Conservation (phyloP, 2,797 vertebrate genomes). For the Chloroceryle inda region DNA sequence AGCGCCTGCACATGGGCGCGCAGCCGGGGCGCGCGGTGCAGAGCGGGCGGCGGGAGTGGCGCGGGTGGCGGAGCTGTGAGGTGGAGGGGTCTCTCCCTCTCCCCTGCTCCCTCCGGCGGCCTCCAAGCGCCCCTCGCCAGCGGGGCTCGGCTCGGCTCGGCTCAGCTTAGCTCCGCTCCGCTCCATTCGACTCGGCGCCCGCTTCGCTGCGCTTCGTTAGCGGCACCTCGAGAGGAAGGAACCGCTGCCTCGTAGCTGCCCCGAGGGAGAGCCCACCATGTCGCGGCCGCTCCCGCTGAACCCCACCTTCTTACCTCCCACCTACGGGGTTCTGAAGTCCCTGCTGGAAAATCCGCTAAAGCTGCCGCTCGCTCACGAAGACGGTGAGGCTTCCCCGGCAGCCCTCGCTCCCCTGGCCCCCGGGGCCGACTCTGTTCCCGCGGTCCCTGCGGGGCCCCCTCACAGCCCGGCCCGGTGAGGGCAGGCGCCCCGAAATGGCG, state of each 20-base stretch:
- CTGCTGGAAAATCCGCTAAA: constrained; percentile 97
- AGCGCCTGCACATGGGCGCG: constrained; percentile 82
- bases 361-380: constrained; percentile 92
- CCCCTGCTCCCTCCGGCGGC: neutral
- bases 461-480: neutral
- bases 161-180: too few relatives aligned
- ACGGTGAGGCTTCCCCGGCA: constrained; percentile 84
- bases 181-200: too few relatives aligned
- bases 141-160: neutral
- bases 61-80: neutral
- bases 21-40: constrained; percentile 54
- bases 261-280: constrained; percentile 82
- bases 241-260: constrained; percentile 16
- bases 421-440: too few relatives aligned
- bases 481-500: neutral
- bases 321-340: constrained; percentile 95
- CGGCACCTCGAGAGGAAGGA: neutral
- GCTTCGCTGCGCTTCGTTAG: neutral
- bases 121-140: neutral
- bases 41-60: neutral
- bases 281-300: constrained; percentile 90
- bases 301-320: constrained; percentile 91
- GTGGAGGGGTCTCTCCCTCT: neutral
- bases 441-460: neutral
- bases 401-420: neutral